phyloP scores from a whole-genome alignment of 2,888 invertebrate species.

The Drosophila meridiana region DNA sequence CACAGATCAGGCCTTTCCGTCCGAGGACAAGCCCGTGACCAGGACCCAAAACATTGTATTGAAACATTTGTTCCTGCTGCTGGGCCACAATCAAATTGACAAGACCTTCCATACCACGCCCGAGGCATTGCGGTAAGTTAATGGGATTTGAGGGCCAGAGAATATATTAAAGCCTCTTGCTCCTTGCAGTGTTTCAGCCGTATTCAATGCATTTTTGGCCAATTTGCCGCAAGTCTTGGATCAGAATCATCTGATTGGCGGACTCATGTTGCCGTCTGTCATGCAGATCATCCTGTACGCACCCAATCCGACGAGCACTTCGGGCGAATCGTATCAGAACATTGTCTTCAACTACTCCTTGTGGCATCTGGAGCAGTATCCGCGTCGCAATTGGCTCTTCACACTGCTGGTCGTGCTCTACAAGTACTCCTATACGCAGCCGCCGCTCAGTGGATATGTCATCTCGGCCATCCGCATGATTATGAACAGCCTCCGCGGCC shows the following conservation, averaged over 20 bases:
- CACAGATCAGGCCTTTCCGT: conserved; percentile 92
- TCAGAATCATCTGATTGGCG: conserved; percentile 97
- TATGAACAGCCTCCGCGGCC: conserved; percentile 91
- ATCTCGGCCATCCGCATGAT: conserved; percentile 94
- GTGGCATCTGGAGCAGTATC: conserved; percentile 94
- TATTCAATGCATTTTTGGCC: conserved; percentile 97
- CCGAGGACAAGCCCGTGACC: conserved; percentile 92
- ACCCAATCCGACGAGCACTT: conserved; percentile 90
- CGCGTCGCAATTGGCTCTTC: conserved; percentile 96
- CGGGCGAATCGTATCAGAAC: conserved; percentile 87
- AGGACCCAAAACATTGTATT: conserved; percentile 95
- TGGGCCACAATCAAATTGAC: conserved; percentile 97
- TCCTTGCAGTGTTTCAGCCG: conserved; percentile 91
- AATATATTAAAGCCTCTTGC: too few species aligned
- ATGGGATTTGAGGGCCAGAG: rapidly evolving
- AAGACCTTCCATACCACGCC: conserved; percentile 96
- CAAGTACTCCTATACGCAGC: conserved; percentile 94
- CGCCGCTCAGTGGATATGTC: conserved; percentile 89
- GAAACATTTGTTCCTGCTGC: conserved; percentile 94
- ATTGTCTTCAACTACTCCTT: conserved; percentile 90
- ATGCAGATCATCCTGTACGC: conserved; percentile 92
- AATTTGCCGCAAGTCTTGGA: conserved; percentile 97
- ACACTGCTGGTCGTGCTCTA: conserved; percentile 96
- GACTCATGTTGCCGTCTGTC: conserved; percentile 93
- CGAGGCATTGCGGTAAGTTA: conserved; percentile 90